Base-by-base conservation (phyloP, 2,888 invertebrate species). In the Germaria angustata region DNA sequence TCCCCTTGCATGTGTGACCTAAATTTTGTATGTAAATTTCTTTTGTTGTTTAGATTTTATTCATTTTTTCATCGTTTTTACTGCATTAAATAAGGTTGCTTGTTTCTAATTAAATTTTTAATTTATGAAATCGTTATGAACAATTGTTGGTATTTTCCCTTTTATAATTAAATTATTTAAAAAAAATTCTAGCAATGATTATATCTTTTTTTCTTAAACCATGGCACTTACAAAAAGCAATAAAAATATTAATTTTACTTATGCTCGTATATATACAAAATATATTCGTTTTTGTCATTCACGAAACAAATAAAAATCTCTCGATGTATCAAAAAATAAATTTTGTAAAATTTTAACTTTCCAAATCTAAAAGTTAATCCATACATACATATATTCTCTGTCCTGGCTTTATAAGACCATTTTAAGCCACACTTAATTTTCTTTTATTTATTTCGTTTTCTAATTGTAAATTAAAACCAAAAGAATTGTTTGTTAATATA, bases 251-350 rank as follows among this genome's bases (percentile, higher is more conserved):
- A 11, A 46, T 46, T 15, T 17, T 61, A 53, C 22, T n/a, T 61
- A 28, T 41, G 11, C 7, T 44, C 20, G 11, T 44, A 39, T 63
- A 22, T 63, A 1, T 73, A 39, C 15, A 71, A 59, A 61, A n/a
- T 20, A 20, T 22, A 8, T 39, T 34, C 20, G 20, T 13, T 34
- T n/a, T 57, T 49, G 3, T 36, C 24, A 49, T 49, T 61, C 36
- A 34, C 55, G 36, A 51, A 73, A 59, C 13, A 59, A 71, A 17
- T 24, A 65, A 17, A 65, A 65, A 24, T 75, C 75, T 55, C 34
- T 75, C 65, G 55, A 57, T 55, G 44, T 75, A 65, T 75, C 55
- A 75, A 75, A 75, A 75, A 55, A 75, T 55, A 63, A 73, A 73
- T 63, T 3, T 36, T 71, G 41, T 59, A 20, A 20, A 72, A 41